phyloP scores from a whole-genome alignment of 1,140 invertebrate species.

The Ostrea edulis region DNA sequence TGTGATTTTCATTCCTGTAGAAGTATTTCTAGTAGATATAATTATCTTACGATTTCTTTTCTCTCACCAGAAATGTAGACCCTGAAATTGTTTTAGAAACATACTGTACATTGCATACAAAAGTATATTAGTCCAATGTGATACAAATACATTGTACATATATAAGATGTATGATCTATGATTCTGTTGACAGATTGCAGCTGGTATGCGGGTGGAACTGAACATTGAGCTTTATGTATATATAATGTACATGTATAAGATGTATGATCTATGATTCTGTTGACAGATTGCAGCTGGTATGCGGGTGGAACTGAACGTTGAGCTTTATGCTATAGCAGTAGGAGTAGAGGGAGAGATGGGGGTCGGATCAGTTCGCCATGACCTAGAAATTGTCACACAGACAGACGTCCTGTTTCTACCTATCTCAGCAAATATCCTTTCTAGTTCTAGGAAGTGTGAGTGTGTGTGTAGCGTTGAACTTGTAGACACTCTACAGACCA shows the following conservation, averaged over 20 bases:
- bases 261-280: background rate
- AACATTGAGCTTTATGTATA: conserved; percentile 74
- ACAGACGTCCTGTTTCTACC: conserved; percentile 77
- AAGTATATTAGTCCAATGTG: too few species aligned
- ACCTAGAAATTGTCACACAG: conserved; percentile 78
- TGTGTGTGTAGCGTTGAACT: too few species aligned
- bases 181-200: conserved; percentile 72
- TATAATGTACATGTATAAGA: background rate
- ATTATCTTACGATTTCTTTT: background rate
- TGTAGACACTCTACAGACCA: too few species aligned
- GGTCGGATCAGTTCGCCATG: conserved; percentile 71
- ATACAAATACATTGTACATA: background rate
- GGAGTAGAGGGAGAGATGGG: conserved; percentile 74
- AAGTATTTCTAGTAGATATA: background rate
- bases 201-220: conserved; percentile 77
- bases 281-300: conserved; percentile 78
- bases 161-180: background rate
- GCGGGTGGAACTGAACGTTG: conserved; percentile 74
- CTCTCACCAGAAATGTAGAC: background rate
- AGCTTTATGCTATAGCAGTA: conserved; percentile 78
- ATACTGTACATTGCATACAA: too few species aligned
- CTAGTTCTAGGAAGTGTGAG: too few species aligned
- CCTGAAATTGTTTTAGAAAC: background rate
- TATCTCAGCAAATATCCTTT: conserved; percentile 78
- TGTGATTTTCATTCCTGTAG: background rate